Evolutionary conservation across 1,140 invertebrate species (phyloP), one percentile per base, ranked within the genome.

Genomic region (Bombus cullumanus): DNA sequence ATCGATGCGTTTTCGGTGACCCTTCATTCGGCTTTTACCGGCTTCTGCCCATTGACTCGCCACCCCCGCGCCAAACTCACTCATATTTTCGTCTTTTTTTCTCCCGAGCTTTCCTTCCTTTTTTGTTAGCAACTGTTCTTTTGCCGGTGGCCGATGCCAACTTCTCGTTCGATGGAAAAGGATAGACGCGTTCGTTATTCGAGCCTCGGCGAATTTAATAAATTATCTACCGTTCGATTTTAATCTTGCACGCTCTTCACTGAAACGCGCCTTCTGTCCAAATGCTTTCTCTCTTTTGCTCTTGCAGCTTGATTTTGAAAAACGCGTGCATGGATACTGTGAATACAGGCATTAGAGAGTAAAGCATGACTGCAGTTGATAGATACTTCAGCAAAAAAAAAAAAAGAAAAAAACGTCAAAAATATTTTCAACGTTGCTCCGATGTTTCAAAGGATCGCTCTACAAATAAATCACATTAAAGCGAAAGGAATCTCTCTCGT

Each of bases 21-120:
- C 76, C 80, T 88, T 88, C 83, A 86, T 76, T 62, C 31, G 66
- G 79, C 75, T 81, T 77, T 88, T 88, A 59, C 47, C 34, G 57
- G 71, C 66, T 74, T 75, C 69, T 78, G 66, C 68, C 57, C 76
- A 84, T 84, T 62, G 39, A 47, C 59, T 47, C 34, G 72, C 37
- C 71, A 34, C 64, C 69, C 28, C 71, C 37, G 34, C n/a, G 12
- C 37, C 53, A 25, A 57, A 59, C 78, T 80, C 78, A 39, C 64
- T n/a, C 64, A 80, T 80, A 69, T 69, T 47, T 80, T 47, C 53
- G 31, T 68, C 31, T 47, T 69, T 78, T 79, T 79, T 28, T 8
- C 9, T 28, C 13, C 13, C 59, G 10, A 5, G 59, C 59, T 62
- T 62, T 62, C 12, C 59, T 13, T 62, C 12, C 59, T 13, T 84